Conservation (phyloP, 2,888 invertebrate genomes). For the Aporophyla lueneburgensis region DNA sequence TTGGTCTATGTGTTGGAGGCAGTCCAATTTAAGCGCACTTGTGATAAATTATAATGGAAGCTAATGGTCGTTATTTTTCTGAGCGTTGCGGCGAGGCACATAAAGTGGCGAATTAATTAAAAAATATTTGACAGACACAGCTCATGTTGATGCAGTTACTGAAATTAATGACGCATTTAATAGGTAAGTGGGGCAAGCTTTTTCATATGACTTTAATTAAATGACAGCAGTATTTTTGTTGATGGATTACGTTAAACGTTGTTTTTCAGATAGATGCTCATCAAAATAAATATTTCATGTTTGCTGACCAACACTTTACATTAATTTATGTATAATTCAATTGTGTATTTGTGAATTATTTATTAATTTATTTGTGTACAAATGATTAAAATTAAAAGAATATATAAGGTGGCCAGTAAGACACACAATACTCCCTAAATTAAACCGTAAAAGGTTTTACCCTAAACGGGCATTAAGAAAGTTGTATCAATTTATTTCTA, state of each 20-base stretch:
- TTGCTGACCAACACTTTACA: neutral
- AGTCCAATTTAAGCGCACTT: constrained; percentile 60
- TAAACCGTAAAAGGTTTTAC: constrained; percentile 36
- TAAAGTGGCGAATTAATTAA: constrained; percentile 61
- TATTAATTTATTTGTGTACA: too few species aligned
- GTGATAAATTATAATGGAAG: constrained; percentile 57
- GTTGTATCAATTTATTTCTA: constrained; percentile 74
- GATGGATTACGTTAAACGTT: constrained; percentile 2
- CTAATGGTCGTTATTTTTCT: constrained; percentile 58
- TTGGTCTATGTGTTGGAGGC: constrained; percentile 56
- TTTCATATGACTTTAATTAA: constrained; percentile 31
- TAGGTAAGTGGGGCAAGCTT: constrained; percentile 47
- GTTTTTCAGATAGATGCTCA: neutral
- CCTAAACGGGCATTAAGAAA: constrained; percentile 57
- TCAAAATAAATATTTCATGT: neutral
- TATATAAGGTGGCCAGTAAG: too few species aligned
- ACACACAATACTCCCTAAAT: neutral
- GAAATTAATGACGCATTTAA: constrained; percentile 48
- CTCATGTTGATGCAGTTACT: constrained; percentile 49
- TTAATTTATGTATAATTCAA: constrained; percentile 6
- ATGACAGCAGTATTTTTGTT: constrained; percentile 12
- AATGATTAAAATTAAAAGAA: too few species aligned
- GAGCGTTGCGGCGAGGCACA: constrained; percentile 30
- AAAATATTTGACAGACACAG: constrained; percentile 56
- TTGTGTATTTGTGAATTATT: neutral